phyloP scores from a whole-genome alignment of 2,888 invertebrate genomes.

The Eupithecia pulchellata region DNA sequence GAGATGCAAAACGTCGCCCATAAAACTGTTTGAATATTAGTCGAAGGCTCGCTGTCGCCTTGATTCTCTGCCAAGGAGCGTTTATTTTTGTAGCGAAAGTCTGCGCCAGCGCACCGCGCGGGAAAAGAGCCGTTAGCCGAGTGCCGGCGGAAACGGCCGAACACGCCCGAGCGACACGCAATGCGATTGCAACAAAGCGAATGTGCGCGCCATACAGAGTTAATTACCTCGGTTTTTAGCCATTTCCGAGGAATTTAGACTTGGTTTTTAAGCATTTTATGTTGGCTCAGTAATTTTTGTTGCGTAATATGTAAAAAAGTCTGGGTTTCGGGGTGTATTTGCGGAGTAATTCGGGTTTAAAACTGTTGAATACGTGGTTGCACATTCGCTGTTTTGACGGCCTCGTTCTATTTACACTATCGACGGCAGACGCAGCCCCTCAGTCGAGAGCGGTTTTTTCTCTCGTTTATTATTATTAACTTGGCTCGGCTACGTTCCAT shows the following conservation, averaged over 20 bases:
- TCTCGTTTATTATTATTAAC: constrained; percentile 82
- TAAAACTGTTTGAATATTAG: constrained; percentile 70
- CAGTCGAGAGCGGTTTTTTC: constrained; percentile 75
- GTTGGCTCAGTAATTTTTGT: constrained; percentile 27
- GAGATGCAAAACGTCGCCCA: constrained; percentile 56
- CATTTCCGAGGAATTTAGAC: constrained; percentile 33
- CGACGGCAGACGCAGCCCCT: constrained; percentile 78
- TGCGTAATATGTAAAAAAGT: constrained; percentile 36
- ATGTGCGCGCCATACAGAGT: constrained; percentile 52
- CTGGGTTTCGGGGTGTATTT: constrained; percentile 20
- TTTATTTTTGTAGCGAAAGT: constrained; percentile 84
- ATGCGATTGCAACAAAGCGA: constrained; percentile 61
- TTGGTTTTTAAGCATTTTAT: constrained; percentile 47
- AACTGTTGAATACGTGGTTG: constrained; percentile 44
- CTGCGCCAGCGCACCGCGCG: constrained; percentile 58
- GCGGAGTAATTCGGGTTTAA: constrained; percentile 44
- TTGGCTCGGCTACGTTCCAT: constrained; percentile 59
- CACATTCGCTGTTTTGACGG: constrained; percentile 61
- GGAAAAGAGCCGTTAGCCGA: constrained; percentile 82
- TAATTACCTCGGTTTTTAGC: constrained; percentile 39
- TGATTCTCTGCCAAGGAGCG: constrained; percentile 83
- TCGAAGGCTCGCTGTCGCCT: constrained; percentile 82
- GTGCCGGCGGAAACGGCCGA: constrained; percentile 69
- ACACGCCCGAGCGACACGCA: constrained; percentile 59
- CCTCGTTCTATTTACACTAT: constrained; percentile 70